These are phyloP conservation scores for Drosophila crucigera DNA, from an alignment of 2,888 invertebrate genomes.

Conservation along the genomic window DNA sequence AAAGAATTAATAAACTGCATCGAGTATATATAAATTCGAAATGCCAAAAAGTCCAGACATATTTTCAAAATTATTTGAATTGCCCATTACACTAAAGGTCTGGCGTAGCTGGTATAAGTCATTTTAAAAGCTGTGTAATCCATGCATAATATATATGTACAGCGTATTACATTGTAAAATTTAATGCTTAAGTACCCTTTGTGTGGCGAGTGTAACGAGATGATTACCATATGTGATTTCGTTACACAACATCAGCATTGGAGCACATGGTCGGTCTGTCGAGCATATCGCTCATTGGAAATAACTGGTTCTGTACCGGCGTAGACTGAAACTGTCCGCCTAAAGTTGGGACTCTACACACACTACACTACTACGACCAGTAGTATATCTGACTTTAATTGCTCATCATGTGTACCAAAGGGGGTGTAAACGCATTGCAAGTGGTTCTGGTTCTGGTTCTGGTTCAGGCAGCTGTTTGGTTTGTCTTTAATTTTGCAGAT, in stretches of 20 bases:
- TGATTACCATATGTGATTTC: constrained; percentile 50
- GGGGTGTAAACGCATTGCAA: constrained; percentile 54
- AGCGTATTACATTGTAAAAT: constrained; percentile 1
- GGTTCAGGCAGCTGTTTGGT: constrained; percentile 17
- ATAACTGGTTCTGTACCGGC: constrained; percentile 73
- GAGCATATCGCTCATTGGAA: constrained; percentile 56
- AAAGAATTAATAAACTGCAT: not conserved
- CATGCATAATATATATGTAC: constrained; percentile 8
- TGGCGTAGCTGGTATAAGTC: not conserved
- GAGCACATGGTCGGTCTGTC: constrained; percentile 46
- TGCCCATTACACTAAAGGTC: not conserved
- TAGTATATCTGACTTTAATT: not conserved
- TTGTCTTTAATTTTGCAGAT: constrained; percentile 8
- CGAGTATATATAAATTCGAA: not conserved
- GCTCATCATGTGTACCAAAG: not conserved
- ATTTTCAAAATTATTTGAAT: not conserved
- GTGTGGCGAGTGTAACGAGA: constrained; percentile 35
- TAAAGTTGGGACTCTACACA: constrained; percentile 6
- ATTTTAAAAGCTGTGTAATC: not conserved
- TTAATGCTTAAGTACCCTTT: constrained; percentile 35
- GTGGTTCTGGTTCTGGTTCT: constrained; percentile 60
- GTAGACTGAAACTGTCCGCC: constrained; percentile 58
- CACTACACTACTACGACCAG: not conserved
- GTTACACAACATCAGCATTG: constrained; percentile 61
- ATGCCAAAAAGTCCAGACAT: not conserved